Evolutionary conservation across 92 coral and sea anemone genomes (phyloP), one percentile per base, ranked within the genome.

Genomic region (Porites cylindrica): DNA sequence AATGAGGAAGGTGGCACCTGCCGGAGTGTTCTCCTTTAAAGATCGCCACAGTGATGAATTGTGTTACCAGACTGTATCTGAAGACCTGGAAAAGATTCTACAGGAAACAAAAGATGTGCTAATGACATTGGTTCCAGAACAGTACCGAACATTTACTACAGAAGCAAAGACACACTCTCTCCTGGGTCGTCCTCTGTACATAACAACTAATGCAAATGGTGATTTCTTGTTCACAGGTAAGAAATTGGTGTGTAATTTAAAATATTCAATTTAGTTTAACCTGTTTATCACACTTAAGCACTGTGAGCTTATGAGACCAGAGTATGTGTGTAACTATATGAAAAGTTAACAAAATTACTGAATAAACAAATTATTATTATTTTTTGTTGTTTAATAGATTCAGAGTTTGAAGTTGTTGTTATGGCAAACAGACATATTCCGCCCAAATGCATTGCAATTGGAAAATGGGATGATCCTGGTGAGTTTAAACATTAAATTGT

Each of bases 401-500:
- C 90, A 12, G 89, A 90, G 60, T 90, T 73, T 76, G 77, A 90
- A 70, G 81, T 80, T 71, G 90, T 86, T 81, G 24, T 23, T 23
- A 92, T 92, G 95, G 91, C 91, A 11, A 92, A 86, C 80, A 72
- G 93, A n/a, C 95, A 92, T 21, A 84, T 92, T 66, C 93, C 93
- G 12, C 83, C 96, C 78, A 93, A 93, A 82, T 93, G 92, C 76
- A 81, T 90, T 81, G 93, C 94, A 24, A 24, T 93, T 58, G 94
- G 92, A 54, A 87, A 77, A 90, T 93, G 92, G 93, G 92, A 93
- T 61, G 62, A 80, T 26, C 94, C 94, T 72, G 94, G 92, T 93
- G 83, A 9, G 2, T 11, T 23, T 23, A 67, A 78, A 26, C 66
- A 76, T 76, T 76, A 47, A 18, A 52, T 76, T 76, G 58, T 76